phyloP scores from a whole-genome alignment of 1,140 invertebrate genomes.

The Uloborus diversus region DNA sequence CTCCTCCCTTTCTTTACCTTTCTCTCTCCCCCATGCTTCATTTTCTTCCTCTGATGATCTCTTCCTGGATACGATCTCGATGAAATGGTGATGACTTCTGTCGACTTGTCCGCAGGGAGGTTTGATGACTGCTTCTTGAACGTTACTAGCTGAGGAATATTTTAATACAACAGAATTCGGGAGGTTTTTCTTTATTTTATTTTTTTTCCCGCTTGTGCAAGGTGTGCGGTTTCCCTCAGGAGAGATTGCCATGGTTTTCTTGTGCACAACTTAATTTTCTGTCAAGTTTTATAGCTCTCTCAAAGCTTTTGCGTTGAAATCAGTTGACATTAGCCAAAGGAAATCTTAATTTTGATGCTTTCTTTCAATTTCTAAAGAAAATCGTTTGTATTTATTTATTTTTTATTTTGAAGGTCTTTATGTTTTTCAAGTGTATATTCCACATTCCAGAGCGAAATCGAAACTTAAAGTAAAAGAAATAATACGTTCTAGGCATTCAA shows the following conservation, averaged over 20 bases:
- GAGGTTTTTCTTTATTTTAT: background rate
- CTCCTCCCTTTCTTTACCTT: background rate
- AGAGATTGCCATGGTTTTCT: background rate
- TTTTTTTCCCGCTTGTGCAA: too few species aligned
- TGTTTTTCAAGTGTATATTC: too few species aligned
- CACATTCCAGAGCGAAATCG: too few species aligned
- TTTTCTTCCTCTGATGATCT: slow-evolving; percentile 21
- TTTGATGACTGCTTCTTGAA: slow-evolving; percentile 1
- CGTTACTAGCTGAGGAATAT: slow-evolving; percentile 12
- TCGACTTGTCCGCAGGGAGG: background rate
- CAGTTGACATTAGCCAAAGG: too few species aligned
- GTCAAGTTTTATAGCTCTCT: background rate
- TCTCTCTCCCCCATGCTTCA: too few species aligned
- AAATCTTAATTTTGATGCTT: too few species aligned
- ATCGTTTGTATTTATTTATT: too few species aligned
- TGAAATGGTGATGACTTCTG: slow-evolving; percentile 41
- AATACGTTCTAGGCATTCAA: too few species aligned
- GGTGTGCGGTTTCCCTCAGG: background rate
- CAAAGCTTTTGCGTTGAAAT: too few species aligned
- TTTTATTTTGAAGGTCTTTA: too few species aligned
- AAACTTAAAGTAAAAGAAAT: too few species aligned
- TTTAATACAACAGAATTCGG: slow-evolving; percentile 5
- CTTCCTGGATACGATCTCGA: background rate
- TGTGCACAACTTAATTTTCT: background rate
- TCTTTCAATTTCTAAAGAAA: too few species aligned